Evolutionary conservation across 2,888 invertebrate species (phyloP).

Genomic region (Conomelus anceps): DNA sequence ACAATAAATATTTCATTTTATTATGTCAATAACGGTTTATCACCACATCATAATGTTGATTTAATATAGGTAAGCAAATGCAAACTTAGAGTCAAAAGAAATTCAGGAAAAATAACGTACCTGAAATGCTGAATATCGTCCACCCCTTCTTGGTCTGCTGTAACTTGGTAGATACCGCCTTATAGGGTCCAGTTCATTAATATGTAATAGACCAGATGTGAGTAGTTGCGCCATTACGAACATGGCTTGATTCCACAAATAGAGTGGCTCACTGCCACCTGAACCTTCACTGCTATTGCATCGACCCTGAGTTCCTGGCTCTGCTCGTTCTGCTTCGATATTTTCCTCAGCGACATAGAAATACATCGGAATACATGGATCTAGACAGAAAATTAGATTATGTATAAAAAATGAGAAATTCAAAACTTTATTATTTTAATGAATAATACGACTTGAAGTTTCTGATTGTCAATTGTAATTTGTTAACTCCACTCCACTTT

Average conservation of each 20-base stretch:
- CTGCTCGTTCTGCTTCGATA: constrained; percentile 61
- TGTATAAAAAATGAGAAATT: background rate
- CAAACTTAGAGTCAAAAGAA: no score
- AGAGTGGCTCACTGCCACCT: constrained; percentile 55
- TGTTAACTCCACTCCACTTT: no score
- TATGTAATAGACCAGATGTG: constrained; percentile 80
- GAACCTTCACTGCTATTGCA: constrained; percentile 55
- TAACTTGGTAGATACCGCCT: constrained; percentile 92
- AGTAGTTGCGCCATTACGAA: constrained; percentile 89
- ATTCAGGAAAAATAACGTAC: constrained; percentile 45
- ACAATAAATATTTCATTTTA: no score
- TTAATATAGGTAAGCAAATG: no score
- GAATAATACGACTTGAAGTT: no score
- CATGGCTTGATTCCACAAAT: constrained; percentile 93
- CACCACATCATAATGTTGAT: no score
- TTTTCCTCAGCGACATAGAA: constrained; percentile 73
- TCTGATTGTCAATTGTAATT: no score
- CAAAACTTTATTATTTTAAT: no score
- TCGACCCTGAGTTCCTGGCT: constrained; percentile 61
- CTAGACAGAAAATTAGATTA: constrained; percentile 45
- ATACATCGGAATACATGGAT: constrained; percentile 91
- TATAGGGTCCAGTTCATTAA: constrained; percentile 94
- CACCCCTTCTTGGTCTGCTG: constrained; percentile 84
- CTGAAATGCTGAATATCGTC: constrained; percentile 96
- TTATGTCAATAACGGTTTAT: no score